Evolutionary conservation across 1,140 invertebrate genomes (phyloP).

Genomic region (Drosophila equinoxialis): DNA sequence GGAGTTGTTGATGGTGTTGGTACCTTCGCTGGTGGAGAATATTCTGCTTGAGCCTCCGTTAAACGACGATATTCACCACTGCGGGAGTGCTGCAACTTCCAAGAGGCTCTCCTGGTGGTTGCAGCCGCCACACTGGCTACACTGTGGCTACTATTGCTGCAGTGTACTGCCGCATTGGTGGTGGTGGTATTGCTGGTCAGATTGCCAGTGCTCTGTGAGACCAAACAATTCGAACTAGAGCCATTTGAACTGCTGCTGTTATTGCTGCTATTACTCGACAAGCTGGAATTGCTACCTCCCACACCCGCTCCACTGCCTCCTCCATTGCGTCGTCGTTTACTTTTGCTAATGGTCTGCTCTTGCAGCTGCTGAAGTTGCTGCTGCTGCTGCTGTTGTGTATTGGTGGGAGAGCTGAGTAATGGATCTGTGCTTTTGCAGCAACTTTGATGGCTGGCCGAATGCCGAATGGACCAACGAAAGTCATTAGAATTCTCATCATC

Average conservation of each 20-base stretch:
- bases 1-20: conserved; percentile 17
- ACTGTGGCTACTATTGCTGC: conserved; percentile 56
- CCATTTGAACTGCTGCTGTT: conserved; percentile 6
- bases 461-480: conserved; percentile 79
- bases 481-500: conserved; percentile 80
- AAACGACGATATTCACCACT: conserved; percentile 71
- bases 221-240: conserved; percentile 68
- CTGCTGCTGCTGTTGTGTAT: conserved; percentile 34
- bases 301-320: not conserved
- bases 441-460: conserved; percentile 70
- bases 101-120: conserved; percentile 62
- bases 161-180: conserved; percentile 59
- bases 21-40: conserved; percentile 67
- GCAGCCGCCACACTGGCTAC: conserved; percentile 44
- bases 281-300: conserved; percentile 66
- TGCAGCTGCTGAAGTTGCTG: conserved; percentile 26
- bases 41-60: conserved; percentile 63
- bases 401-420: conserved; percentile 57
- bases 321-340: not conserved
- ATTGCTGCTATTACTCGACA: conserved; percentile 60
- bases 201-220: conserved; percentile 65
- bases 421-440: conserved; percentile 80
- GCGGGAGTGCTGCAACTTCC: conserved; percentile 70
- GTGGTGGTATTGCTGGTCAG: conserved; percentile 37
- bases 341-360: conserved; percentile 2